Percentiles rank a stretch among this genome's conserved stretches.
phyloP scores from a whole-genome alignment of 2,888 invertebrate genomes.

The Drosophila lutescens region DNA sequence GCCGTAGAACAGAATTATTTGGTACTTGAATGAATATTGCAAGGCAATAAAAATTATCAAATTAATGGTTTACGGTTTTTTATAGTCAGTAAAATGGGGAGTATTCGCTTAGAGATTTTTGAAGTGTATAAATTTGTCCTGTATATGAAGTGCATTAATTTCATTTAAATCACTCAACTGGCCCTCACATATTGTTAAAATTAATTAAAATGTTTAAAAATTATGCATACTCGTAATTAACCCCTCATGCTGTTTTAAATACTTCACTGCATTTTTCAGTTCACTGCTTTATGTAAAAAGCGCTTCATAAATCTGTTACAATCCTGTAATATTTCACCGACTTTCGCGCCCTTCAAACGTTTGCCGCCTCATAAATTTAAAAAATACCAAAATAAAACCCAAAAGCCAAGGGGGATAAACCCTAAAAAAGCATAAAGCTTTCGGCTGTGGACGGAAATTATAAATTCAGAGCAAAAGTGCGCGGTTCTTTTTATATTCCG shows the following conservation, averaged over 20 bases:
- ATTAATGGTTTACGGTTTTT: neutral
- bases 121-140: too few species aligned
- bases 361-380: conserved; percentile 64
- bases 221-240: conserved; percentile 27
- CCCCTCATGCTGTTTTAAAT: conserved; percentile 14
- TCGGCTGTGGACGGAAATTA: conserved; percentile 67
- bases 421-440: conserved; percentile 56
- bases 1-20: conserved; percentile 5
- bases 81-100: too few species aligned
- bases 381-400: conserved; percentile 16
- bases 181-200: conserved; percentile 42
- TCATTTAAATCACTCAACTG: conserved; percentile 3
- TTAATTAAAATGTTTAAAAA: conserved; percentile 58
- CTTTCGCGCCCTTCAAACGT: conserved; percentile 1
- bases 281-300: conserved; percentile 2
- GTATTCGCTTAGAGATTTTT: neutral
- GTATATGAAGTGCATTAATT: neutral
- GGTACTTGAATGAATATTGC: conserved; percentile 6
- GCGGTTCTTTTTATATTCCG: conserved; percentile 17
- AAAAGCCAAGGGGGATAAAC: neutral
- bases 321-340: conserved; percentile 64
- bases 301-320: conserved; percentile 54
- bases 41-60: neutral
- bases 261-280: conserved; percentile 17
- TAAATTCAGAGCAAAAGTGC: conserved; percentile 61